Conservation (phyloP, 2,888 invertebrate genomes). For the Drosophila mettleri region DNA sequence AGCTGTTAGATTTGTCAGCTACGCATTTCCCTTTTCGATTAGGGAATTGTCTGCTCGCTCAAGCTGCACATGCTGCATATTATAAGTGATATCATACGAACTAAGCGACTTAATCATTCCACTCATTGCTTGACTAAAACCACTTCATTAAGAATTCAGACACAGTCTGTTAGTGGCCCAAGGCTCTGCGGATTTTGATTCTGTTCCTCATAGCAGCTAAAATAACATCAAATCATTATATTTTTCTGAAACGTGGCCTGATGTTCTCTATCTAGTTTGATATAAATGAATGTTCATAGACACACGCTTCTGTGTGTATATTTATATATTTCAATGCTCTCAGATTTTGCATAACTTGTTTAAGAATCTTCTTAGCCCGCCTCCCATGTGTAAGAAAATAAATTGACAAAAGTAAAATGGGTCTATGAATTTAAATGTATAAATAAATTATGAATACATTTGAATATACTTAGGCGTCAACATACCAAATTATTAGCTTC, state of each 20-base stretch:
- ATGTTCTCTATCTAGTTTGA: conserved; percentile 26
- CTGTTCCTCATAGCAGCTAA: conserved; percentile 49
- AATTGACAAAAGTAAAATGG: conserved; percentile 2
- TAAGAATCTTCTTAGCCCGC: conserved; percentile 30
- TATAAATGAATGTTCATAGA: conserved; percentile 1
- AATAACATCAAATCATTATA: conserved; percentile 5
- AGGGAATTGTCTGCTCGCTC: conserved; percentile 7
- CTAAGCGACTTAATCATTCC: conserved; percentile 25
- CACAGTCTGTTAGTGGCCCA: conserved; percentile 18
- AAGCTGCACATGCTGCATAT: neutral
- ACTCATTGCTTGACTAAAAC: conserved; percentile 11
- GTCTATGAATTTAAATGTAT: conserved; percentile 7
- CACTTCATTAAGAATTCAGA: conserved; percentile 31
- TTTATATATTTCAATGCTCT: conserved; percentile 19
- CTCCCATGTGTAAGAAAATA: conserved; percentile 16
- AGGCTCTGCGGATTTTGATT: conserved; percentile 24
- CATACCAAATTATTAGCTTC: neutral
- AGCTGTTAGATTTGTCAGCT: conserved; percentile 1
- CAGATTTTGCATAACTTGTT: conserved; percentile 50
- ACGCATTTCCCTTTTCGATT: conserved; percentile 1
- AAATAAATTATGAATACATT: neutral
- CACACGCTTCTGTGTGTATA: conserved; percentile 1
- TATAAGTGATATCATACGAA: conserved; percentile 15
- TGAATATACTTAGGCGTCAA: neutral
- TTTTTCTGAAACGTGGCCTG: conserved; percentile 35